These are phyloP conservation scores for Lasioglossum morio DNA, from an alignment of 2,888 invertebrate species.

Conservation along the genomic window DNA sequence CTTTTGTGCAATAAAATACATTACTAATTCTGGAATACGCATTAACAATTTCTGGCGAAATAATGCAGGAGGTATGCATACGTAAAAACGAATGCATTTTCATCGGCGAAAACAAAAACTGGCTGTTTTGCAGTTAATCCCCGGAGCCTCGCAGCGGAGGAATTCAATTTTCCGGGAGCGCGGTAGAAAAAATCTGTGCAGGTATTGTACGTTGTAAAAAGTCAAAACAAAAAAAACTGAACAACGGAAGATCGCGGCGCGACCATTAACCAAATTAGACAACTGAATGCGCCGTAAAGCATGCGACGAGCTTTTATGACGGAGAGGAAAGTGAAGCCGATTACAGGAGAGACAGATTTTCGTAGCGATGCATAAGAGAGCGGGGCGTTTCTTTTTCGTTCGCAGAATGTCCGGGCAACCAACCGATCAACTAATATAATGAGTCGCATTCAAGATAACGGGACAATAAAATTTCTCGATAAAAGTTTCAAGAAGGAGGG, in stretches of 20 bases:
- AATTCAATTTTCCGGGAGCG: background rate
- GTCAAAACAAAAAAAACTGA: background rate
- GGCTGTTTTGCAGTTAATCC: background rate
- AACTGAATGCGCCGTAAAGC: background rate
- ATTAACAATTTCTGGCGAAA: background rate
- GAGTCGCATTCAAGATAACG: background rate
- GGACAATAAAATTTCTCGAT: conserved; percentile 5
- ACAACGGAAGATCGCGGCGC: background rate
- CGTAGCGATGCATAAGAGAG: background rate
- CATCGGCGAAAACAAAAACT: background rate
- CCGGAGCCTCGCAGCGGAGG: background rate
- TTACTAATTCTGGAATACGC: background rate
- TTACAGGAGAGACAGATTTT: background rate
- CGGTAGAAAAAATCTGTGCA: background rate
- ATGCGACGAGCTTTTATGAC: background rate
- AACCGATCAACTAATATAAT: conserved; percentile 1
- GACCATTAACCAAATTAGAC: background rate
- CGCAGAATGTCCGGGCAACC: background rate
- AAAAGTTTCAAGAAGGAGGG: background rate
- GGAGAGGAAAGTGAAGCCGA: background rate
- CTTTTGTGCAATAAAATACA: background rate
- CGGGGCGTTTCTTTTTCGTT: background rate
- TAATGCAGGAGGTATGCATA: background rate
- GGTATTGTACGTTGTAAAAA: background rate
- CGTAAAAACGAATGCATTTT: background rate